These are phyloP conservation scores for Drosophila micromelanica DNA, from an alignment of 1,140 invertebrate species.

Conservation along the genomic window DNA sequence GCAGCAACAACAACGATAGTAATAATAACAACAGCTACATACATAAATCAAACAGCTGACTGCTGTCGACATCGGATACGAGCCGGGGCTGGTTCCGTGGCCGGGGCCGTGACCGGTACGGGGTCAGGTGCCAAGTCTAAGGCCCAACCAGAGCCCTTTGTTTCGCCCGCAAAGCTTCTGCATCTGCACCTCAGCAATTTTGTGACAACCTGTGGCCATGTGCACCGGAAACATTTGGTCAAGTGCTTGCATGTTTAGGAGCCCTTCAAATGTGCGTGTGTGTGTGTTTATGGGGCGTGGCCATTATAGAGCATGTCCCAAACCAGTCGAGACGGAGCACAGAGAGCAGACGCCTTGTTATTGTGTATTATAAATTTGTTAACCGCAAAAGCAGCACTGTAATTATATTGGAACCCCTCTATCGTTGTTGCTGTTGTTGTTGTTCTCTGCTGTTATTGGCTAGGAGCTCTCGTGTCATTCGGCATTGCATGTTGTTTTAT, in stretches of 20 bases:
- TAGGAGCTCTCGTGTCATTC: conserved; percentile 46
- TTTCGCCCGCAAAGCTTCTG: conserved; percentile 49
- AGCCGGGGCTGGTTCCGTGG: conserved; percentile 7
- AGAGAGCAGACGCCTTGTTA: conserved; percentile 49
- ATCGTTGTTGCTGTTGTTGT: conserved; percentile 6
- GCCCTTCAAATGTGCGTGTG: conserved; percentile 19
- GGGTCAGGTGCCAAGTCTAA: conserved; percentile 37
- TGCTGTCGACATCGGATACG: conserved; percentile 65
- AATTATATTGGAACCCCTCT: conserved; percentile 64
- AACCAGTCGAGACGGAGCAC: conserved; percentile 36
- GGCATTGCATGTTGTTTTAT: conserved; percentile 60
- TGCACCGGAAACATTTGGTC: conserved; percentile 65
- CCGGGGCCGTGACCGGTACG: neutral
- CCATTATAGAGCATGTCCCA: conserved; percentile 56
- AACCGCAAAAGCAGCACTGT: conserved; percentile 72
- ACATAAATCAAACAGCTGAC: conserved; percentile 81
- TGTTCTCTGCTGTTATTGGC: conserved; percentile 14
- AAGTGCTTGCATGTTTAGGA: conserved; percentile 40
- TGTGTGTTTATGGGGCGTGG: conserved; percentile 40
- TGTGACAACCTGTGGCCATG: conserved; percentile 77
- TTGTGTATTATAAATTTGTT: conserved; percentile 73
- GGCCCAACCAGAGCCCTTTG: conserved; percentile 37
- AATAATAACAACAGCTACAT: conserved; percentile 19
- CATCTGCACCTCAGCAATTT: conserved; percentile 58
- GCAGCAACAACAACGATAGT: conserved; percentile 20